Percentiles rank a stretch among this genome's conserved stretches.
Conservation (phyloP, 2,888 invertebrate species). For the Pristionchus arcanus region DNA sequence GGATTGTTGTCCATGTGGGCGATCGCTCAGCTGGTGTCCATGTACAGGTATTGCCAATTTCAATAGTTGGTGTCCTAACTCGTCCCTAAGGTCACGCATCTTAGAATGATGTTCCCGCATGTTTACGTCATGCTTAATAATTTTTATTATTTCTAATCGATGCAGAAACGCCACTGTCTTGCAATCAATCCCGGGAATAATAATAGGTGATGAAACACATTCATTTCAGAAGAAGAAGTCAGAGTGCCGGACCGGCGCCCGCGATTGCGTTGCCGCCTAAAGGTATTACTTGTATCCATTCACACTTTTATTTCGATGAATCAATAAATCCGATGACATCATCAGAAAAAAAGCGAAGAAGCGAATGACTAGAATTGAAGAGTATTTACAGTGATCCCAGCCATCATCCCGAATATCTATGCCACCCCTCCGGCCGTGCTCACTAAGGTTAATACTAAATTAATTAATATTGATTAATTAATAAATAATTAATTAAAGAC, state of each 20-base stretch:
- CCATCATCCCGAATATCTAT: slow-evolving; percentile 39
- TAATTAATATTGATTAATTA: not conserved
- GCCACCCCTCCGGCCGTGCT: slow-evolving; percentile 1
- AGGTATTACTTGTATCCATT: not conserved
- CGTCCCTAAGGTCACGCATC: no score
- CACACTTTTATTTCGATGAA: no score
- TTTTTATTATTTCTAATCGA: no score
- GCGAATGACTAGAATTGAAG: not conserved
- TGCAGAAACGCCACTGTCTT: no score
- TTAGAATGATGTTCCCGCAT: no score
- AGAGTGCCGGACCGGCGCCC: not conserved
- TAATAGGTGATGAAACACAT: not conserved
- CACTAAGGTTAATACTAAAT: not conserved
- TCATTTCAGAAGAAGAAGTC: not conserved
- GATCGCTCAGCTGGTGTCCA: not conserved
- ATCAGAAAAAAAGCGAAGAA: not conserved
- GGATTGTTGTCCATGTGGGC: not conserved
- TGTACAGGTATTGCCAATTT: not conserved
- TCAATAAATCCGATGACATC: not conserved
- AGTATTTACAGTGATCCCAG: not conserved
- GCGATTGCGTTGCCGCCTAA: not conserved
- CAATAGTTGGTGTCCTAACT: not conserved
- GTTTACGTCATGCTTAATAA: no score
- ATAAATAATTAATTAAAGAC: not conserved
- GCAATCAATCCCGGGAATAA: not conserved